Percentiles rank a stretch among this genome's conserved stretches.
Evolutionary conservation across 1,140 invertebrate species (phyloP).

Genomic region (Bombus confusus): DNA sequence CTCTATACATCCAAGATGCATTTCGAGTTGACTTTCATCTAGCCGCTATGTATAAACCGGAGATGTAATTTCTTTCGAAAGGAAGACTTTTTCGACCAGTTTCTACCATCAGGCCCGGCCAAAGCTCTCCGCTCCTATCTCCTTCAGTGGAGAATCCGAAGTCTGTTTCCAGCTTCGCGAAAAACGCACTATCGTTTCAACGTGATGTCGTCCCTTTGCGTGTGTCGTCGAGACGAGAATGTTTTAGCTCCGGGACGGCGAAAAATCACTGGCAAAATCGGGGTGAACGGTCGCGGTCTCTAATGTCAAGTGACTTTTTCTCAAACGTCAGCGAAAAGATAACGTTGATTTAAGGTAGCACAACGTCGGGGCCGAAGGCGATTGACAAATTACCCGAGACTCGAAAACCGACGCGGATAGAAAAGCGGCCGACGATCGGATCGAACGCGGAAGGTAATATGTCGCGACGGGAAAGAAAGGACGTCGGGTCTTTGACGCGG

Average conservation of each 20-base stretch:
- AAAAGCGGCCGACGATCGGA: slow-evolving; percentile 51
- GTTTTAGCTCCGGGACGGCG: neutral
- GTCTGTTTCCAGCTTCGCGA: neutral
- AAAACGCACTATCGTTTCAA: neutral
- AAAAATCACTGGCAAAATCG: slow-evolving; percentile 14
- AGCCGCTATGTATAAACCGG: slow-evolving; percentile 13
- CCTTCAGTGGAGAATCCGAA: too few relatives aligned
- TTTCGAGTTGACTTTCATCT: slow-evolving; percentile 50
- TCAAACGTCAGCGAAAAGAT: slow-evolving; percentile 23
- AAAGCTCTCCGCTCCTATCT: neutral
- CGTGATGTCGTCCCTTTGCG: neutral
- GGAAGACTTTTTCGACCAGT: neutral
- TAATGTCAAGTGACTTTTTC: slow-evolving; percentile 26
- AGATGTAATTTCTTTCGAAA: slow-evolving; percentile 42
- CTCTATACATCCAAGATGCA: slow-evolving; percentile 7
- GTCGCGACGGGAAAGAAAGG: slow-evolving; percentile 58
- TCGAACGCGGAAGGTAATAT: slow-evolving; percentile 63
- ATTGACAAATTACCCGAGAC: slow-evolving; percentile 63
- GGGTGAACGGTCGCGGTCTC: neutral
- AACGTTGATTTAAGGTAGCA: slow-evolving; percentile 62
- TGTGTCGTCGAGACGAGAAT: neutral
- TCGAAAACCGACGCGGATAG: slow-evolving; percentile 61
- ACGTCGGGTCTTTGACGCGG: slow-evolving; percentile 47
- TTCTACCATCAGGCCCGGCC: neutral
- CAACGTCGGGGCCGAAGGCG: neutral